Evolutionary conservation across 2,888 invertebrate genomes (phyloP), one percentile per base, ranked within the genome.

Genomic region (Psylliodes chrysocephalus): DNA sequence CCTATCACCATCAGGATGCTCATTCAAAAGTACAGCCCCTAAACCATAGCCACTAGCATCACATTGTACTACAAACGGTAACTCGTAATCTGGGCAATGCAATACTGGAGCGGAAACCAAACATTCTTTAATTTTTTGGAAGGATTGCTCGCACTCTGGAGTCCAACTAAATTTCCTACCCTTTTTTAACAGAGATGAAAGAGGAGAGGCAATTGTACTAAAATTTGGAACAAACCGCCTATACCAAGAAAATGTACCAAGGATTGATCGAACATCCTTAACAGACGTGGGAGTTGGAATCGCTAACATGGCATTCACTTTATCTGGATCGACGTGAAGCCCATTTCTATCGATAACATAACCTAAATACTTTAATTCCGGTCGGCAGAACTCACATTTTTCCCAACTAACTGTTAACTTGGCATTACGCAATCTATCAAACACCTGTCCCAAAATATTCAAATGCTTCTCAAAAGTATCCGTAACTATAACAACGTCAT

Each of bases 401-500:
- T 59, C 28, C 15, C 33, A 47, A 46, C 69, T 74, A 1, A 74
- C 18, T 1, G 69, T 74, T 6, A 75, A 46, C 7, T 66, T 65
- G 2, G 74, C 73, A 2, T 63, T 53, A 7, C 63, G 2, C 7
- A 77, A 57, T 1, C 75, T 44, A 7, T 22, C 35, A n/a, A 77
- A 69, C 1, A 77, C 70, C 28, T 63, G 60, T 8, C 35, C 35
- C 25, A 73, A 52, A 10, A 71, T 59, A 4, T 60, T 22, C 18
- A 71, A 25, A 52, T 75, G 72, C 17, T 53, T 14, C 25, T 53
- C 60, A 42, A 75, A 74, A 0, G 59, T 69, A 35, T 19, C 8
- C 10, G 61, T 71, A 1, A 60, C 60, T 0, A 75, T 64, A 6
- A 76, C 69, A 10, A 75, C 65, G 38, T 75, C 75, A 30, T 75